Percentiles rank a stretch among this genome's conserved stretches.
Conservation (phyloP, 2,888 invertebrate genomes). For the Rosalia funebris region DNA sequence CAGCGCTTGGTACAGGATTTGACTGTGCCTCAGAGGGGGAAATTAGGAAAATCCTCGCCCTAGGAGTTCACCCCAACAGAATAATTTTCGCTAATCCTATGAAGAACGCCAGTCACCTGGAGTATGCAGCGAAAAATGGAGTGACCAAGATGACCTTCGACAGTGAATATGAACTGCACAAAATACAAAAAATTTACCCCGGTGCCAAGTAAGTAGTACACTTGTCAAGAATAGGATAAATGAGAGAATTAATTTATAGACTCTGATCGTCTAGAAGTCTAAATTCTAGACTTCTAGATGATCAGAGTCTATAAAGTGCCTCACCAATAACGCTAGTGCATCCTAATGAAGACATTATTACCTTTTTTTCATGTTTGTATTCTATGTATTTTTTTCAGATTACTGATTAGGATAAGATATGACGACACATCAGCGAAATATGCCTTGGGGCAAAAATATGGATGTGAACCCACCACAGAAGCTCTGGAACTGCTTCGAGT, state of each 20-base stretch:
- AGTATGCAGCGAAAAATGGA: no score
- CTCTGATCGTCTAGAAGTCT: background rate
- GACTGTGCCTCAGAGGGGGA: no score
- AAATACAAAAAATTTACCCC: no score
- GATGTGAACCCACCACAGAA: conserved; percentile 29
- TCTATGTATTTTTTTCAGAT: conserved; percentile 11
- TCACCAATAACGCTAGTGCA: background rate
- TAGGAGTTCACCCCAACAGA: no score
- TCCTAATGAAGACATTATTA: background rate
- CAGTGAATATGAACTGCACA: no score
- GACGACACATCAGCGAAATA: conserved; percentile 19
- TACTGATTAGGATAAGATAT: conserved; percentile 33
- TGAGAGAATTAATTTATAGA: background rate
- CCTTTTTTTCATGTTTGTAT: background rate
- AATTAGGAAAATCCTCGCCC: no score
- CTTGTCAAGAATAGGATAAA: background rate
- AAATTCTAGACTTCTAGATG: background rate
- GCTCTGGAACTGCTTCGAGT: conserved; percentile 23
- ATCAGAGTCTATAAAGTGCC: background rate
- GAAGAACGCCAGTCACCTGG: no score
- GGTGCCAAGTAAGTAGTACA: no score
- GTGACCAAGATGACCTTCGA: no score
- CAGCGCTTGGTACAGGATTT: no score
- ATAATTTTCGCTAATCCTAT: no score
- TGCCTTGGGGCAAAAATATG: conserved; percentile 32